Conservation (phyloP, 2,113 vertebrate genomes). For the Mesembrinibis cayennensis region DNA sequence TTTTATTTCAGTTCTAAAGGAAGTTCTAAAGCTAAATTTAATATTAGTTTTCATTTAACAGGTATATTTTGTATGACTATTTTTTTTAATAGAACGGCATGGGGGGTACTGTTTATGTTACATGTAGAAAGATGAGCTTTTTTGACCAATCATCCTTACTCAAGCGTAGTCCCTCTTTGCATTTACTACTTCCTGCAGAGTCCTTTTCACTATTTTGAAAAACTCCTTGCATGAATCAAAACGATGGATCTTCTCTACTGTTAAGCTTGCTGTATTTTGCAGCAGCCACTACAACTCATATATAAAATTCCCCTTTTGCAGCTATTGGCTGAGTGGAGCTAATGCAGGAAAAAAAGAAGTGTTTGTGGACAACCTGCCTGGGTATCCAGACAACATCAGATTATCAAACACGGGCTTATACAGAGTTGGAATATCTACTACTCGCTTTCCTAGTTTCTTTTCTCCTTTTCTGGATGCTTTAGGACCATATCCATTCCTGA, state of each 20-base stretch:
- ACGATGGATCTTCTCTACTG: background rate
- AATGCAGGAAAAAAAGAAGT: slow-evolving; percentile 68
- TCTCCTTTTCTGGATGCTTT: slow-evolving; percentile 76
- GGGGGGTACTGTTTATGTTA: background rate
- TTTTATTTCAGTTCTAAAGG: background rate
- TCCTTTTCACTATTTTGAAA: background rate
- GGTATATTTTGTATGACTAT: background rate
- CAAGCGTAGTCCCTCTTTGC: background rate
- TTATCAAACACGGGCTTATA: slow-evolving; percentile 69
- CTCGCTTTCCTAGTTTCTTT: slow-evolving; percentile 47
- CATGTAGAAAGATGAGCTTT: background rate
- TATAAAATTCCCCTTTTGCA: background rate
- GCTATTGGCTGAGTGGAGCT: slow-evolving; percentile 73
- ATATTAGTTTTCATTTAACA: background rate
- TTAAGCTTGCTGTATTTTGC: background rate
- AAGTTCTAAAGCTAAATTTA: background rate
- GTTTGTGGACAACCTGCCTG: slow-evolving; percentile 73
- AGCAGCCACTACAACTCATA: background rate
- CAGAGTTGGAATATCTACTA: slow-evolving; percentile 73
- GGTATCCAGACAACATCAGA: slow-evolving; percentile 79
- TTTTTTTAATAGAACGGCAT: background rate
- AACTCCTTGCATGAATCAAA: background rate
- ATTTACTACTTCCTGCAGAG: background rate
- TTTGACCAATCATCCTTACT: background rate
- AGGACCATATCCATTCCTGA: slow-evolving; percentile 69